Evolutionary conservation across 2,797 vertebrate species (phyloP).

Genomic region (Catostomus latipinnis): DNA sequence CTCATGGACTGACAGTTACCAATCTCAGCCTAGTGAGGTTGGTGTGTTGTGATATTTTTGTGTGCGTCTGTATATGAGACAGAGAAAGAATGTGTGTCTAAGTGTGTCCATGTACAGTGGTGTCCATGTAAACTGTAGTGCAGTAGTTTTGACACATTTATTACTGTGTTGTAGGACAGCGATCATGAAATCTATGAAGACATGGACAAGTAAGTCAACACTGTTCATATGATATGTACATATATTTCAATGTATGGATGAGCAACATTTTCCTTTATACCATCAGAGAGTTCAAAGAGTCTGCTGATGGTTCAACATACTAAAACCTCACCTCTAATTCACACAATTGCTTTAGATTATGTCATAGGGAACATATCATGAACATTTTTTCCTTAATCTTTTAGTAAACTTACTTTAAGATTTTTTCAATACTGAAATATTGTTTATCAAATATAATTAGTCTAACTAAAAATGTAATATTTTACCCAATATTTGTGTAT

Average conservation of each 20-base stretch:
- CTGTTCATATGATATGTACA: too few relatives aligned
- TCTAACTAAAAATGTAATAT: too few relatives aligned
- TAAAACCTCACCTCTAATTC: background rate
- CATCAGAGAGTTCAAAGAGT: background rate
- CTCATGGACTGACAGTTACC: constrained; percentile 67
- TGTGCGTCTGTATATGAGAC: background rate
- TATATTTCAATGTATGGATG: constrained; percentile 5
- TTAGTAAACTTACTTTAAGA: too few relatives aligned
- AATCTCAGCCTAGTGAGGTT: constrained; percentile 69
- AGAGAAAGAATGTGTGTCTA: background rate
- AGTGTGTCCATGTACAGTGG: background rate
- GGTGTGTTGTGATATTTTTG: constrained; percentile 22
- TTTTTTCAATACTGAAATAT: too few relatives aligned
- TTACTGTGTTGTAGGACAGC: constrained; percentile 66
- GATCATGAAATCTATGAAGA: constrained; percentile 76
- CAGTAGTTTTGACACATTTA: background rate
- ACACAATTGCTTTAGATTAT: background rate
- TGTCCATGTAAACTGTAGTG: background rate
- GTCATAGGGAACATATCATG: too few relatives aligned
- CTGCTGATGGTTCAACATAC: background rate
- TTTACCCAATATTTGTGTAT: too few relatives aligned
- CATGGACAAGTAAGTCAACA: constrained; percentile 77
- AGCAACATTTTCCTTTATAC: background rate
- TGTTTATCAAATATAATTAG: too few relatives aligned
- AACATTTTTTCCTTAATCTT: too few relatives aligned